phyloP scores from a whole-genome alignment of 2,888 invertebrate species.

The Erebia aethiops region DNA sequence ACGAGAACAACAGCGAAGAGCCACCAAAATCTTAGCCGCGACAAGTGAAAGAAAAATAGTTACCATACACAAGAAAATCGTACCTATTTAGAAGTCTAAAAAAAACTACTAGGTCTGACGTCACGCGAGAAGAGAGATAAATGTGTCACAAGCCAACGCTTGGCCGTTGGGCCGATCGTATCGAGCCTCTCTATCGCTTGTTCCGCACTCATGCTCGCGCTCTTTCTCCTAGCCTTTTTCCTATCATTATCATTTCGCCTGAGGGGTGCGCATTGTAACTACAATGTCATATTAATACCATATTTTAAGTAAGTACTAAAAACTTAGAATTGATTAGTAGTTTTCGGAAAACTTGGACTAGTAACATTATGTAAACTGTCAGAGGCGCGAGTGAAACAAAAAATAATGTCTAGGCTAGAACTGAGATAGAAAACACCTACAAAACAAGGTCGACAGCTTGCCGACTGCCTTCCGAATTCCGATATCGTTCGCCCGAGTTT shows the following conservation, averaged over 20 bases:
- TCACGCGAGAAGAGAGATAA: too few relatives aligned
- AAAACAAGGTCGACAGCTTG: slow-evolving; percentile 35
- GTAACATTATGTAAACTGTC: slow-evolving; percentile 62
- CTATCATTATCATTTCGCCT: too few relatives aligned
- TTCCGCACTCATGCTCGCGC: too few relatives aligned
- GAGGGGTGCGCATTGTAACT: neutral
- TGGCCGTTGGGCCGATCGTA: too few relatives aligned
- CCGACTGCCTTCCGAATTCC: neutral
- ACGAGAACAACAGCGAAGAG: too few relatives aligned
- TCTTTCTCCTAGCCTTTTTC: too few relatives aligned
- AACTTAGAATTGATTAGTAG: neutral
- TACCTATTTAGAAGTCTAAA: slow-evolving; percentile 1
- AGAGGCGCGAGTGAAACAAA: slow-evolving; percentile 59
- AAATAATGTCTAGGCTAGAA: slow-evolving; percentile 51
- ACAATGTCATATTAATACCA: neutral
- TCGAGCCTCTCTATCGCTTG: too few relatives aligned
- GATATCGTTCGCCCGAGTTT: slow-evolving; percentile 49
- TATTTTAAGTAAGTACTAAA: neutral
- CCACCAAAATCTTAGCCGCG: too few relatives aligned
- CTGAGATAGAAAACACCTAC: slow-evolving; percentile 58
- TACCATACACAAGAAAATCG: neutral
- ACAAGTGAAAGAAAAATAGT: neutral
- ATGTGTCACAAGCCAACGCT: too few relatives aligned
- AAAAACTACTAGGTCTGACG: too few relatives aligned
- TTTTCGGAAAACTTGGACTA: slow-evolving; percentile 26